phyloP scores from a whole-genome alignment of 2,797 vertebrate genomes.

The Sebastiscus albofasciatus region DNA sequence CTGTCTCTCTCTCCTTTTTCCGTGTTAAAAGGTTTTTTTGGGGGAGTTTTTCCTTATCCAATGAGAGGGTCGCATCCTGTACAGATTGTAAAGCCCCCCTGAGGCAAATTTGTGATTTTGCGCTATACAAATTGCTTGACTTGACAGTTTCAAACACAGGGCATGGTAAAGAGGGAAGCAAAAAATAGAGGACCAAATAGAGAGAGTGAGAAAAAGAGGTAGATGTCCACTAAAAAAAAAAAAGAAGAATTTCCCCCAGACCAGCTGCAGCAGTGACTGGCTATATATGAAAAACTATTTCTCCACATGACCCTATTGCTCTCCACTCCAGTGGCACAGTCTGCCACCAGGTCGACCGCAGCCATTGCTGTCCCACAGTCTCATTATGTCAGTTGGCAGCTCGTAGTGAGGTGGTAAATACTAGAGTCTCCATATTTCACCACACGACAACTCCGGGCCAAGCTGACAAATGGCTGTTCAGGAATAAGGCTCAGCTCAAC shows the following conservation, averaged over 20 bases:
- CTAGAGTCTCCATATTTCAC: constrained; percentile 58
- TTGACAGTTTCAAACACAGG: neutral
- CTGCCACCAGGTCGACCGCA: constrained; percentile 53
- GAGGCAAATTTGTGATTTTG: no score
- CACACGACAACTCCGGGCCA: constrained; percentile 44
- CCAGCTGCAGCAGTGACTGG: constrained; percentile 2
- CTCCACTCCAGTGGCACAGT: constrained; percentile 48
- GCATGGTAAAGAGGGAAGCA: neutral
- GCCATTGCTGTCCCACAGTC: constrained; percentile 49
- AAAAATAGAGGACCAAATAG: neutral
- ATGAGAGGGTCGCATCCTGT: no score
- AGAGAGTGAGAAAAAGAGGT: constrained; percentile 9
- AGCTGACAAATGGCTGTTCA: constrained; percentile 34
- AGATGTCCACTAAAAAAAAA: constrained; percentile 1
- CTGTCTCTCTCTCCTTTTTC: no score
- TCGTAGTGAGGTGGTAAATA: constrained; percentile 54
- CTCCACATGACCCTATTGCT: constrained; percentile 51
- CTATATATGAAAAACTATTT: constrained; percentile 36
- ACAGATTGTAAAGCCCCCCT: no score
- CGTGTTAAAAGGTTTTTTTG: no score
- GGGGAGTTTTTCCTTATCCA: no score
- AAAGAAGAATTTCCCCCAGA: constrained; percentile 16
- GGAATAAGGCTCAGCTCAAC: constrained; percentile 26
- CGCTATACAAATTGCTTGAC: no score
- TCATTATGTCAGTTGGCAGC: constrained; percentile 62